Evolutionary conservation across 2,797 vertebrate genomes (phyloP), one percentile per base, ranked within the genome.

Genomic region (Argya squamiceps): DNA sequence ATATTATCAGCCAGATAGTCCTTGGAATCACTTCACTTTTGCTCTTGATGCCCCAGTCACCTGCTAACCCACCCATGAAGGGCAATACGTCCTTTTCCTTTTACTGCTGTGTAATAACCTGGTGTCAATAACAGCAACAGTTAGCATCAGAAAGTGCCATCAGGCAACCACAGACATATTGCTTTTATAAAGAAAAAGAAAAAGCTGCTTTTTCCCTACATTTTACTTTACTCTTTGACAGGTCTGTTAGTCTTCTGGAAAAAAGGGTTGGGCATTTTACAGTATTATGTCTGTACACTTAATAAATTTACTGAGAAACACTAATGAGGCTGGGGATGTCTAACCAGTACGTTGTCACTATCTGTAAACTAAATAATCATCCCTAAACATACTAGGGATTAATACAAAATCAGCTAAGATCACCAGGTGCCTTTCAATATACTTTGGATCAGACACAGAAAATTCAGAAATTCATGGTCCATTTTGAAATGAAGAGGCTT

Each of bases 401-500:
- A 83, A 94, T 73, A 34, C 13, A 89, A 81, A 89, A 83, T 22
- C 78, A 91, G 12, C 46, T 81, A 47, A 91, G 36, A 37, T 59
- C 55, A 80, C 32, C 16, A 85, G 29, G 44, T 73, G 36, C n/a
- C 26, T 84, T 92, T 96, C 65, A 55, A 71, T 88, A 59, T 80
- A 69, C 44, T 81, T 87, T 88, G 73, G 46, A 93, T 64, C 55
- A 77, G 50, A 75, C 37, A 82, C 14, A 71, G 76, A 80, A 89
- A 81, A 92, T 91, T 71, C 67, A 93, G 70, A 88, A 92, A 90
- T 92, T 91, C 73, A 78, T 84, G 43, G 73, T 85, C 53, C 65
- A 50, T 81, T 94, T 93, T 93, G 65, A 91, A 86, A 80, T 34
- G 43, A 34, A 75, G 59, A 69, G 9, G 6, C 15, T 92, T 63